Evolutionary conservation across 2,113 vertebrate genomes (phyloP).

Genomic region (Gopherus flavomarginatus): DNA sequence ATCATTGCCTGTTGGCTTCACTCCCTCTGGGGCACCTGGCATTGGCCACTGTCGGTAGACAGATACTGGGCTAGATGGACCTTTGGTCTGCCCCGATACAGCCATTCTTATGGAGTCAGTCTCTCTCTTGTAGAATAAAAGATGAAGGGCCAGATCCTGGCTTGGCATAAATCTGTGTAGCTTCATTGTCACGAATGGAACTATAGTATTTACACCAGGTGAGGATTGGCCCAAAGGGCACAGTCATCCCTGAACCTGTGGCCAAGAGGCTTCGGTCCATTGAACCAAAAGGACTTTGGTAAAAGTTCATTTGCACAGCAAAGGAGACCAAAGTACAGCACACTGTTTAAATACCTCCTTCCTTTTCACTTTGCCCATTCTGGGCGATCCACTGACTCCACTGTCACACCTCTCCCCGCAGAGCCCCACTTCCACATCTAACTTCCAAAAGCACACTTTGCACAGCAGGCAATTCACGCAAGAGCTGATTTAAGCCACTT

Average conservation of each 20-base stretch:
- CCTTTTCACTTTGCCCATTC: fast-evolving
- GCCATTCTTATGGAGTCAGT: too few species aligned
- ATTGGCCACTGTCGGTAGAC: too few species aligned
- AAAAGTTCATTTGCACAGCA: fast-evolving
- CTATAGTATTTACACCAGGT: neutral
- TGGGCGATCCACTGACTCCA: neutral
- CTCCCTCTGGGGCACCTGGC: too few species aligned
- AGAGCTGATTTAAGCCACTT: neutral
- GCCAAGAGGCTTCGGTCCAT: neutral
- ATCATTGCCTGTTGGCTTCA: too few species aligned
- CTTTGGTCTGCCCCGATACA: too few species aligned
- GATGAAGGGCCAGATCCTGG: neutral
- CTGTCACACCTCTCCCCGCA: neutral
- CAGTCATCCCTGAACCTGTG: neutral
- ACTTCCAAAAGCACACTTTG: neutral
- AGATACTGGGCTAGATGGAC: too few species aligned
- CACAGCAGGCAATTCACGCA: neutral
- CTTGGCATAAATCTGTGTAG: neutral
- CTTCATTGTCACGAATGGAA: neutral
- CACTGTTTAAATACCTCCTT: neutral
- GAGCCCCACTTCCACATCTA: fast-evolving
- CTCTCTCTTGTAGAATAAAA: too few species aligned
- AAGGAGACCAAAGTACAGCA: fast-evolving
- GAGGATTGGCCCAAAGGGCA: neutral
- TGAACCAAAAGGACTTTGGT: neutral